These are phyloP conservation scores for Syngnathus scovelli DNA, from an alignment of 2,113 vertebrate species.

Conservation along the genomic window DNA sequence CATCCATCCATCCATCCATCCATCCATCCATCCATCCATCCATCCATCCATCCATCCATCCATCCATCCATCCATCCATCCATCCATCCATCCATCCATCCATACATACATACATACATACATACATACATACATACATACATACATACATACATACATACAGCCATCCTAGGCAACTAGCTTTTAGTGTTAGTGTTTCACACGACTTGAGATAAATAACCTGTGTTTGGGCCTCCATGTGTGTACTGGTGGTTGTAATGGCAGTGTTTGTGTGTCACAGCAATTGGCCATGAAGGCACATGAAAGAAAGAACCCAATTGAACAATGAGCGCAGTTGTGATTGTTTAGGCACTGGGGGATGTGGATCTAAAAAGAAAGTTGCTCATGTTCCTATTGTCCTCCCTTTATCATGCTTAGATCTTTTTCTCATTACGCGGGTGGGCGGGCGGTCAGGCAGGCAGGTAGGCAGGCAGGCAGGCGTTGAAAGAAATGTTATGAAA, in stretches of 20 bases:
- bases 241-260: neutral
- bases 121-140: too few relatives aligned
- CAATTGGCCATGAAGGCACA: neutral
- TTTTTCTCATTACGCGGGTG: conserved; percentile 79
- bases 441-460: too few relatives aligned
- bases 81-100: too few relatives aligned
- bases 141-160: too few relatives aligned
- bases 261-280: neutral
- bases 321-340: neutral
- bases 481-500: too few relatives aligned
- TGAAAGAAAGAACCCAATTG: neutral
- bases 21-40: too few relatives aligned
- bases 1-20: too few relatives aligned
- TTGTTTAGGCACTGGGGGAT: conserved; percentile 7
- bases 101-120: too few relatives aligned
- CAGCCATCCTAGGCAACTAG: conserved; percentile 41
- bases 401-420: conserved; percentile 52
- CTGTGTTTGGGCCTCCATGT: neutral
- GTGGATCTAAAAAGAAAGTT: conserved; percentile 16
- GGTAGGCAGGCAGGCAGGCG: too few relatives aligned
- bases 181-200: conserved; percentile 60
- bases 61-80: too few relatives aligned
- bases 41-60: too few relatives aligned
- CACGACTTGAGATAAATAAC: conserved; percentile 39
- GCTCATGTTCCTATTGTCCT: conserved; percentile 35